phyloP scores from a whole-genome alignment of 1,140 invertebrate genomes.

The Lordiphosa clarofinis region DNA sequence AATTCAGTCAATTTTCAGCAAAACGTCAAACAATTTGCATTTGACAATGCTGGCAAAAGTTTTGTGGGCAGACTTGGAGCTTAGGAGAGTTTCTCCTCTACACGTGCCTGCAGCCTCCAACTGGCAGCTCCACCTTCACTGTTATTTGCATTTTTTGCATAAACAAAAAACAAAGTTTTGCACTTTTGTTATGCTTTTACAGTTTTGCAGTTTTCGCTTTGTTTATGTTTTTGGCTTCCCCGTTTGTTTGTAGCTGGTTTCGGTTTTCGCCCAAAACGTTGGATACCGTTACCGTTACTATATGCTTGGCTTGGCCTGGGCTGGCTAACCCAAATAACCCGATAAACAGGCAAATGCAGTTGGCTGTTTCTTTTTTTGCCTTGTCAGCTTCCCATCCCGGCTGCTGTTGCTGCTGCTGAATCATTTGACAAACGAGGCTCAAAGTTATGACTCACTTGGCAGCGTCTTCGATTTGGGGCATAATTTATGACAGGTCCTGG shows the following conservation, averaged over 20 bases:
- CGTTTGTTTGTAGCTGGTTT: conserved; percentile 27
- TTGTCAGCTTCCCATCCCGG: conserved; percentile 40
- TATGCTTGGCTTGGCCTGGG: conserved; percentile 45
- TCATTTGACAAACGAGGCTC: conserved; percentile 43
- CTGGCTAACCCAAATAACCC: conserved; percentile 65
- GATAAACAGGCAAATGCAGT: conserved; percentile 27
- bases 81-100: conserved; percentile 2
- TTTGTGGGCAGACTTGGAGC: background rate
- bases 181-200: conserved; percentile 47
- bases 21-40: conserved; percentile 39
- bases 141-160: conserved; percentile 65
- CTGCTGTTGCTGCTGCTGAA: conserved; percentile 39
- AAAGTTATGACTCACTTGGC: conserved; percentile 48
- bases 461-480: conserved; percentile 4
- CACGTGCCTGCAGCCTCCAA: conserved; percentile 1
- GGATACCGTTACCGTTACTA: conserved; percentile 57
- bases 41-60: conserved; percentile 15
- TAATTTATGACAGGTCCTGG: background rate
- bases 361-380: conserved; percentile 33
- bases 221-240: conserved; percentile 21
- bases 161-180: conserved; percentile 50
- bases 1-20: conserved; percentile 59
- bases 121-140: background rate
- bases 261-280: conserved; percentile 36
- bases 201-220: conserved; percentile 38